Conservation (phyloP, 1,140 invertebrate species). For the Bombus superbus region DNA sequence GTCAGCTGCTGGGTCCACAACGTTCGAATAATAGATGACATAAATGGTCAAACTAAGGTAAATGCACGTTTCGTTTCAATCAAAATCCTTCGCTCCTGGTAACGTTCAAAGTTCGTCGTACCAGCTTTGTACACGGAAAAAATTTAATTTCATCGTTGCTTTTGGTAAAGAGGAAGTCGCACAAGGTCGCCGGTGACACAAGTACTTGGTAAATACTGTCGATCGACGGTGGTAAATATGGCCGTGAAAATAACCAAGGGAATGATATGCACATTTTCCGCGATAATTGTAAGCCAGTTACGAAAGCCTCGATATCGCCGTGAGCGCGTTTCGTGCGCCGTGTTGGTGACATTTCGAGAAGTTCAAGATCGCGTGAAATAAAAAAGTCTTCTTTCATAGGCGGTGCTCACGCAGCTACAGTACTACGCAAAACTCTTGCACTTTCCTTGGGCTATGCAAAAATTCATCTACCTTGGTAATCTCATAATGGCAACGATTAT, state of each 20-base stretch:
- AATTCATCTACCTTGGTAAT: too few relatives aligned
- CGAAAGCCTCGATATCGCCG: not conserved
- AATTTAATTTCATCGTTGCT: not conserved
- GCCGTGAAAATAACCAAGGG: not conserved
- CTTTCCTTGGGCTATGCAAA: not conserved
- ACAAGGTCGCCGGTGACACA: not conserved
- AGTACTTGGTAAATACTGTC: not conserved
- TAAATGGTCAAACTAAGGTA: too few relatives aligned
- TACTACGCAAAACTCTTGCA: not conserved
- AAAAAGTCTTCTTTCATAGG: not conserved
- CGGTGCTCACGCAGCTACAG: too few relatives aligned
- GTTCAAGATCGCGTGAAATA: constrained; percentile 14
- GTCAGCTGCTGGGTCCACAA: too few relatives aligned
- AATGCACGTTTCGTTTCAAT: too few relatives aligned
- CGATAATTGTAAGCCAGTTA: not conserved
- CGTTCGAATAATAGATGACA: too few relatives aligned
- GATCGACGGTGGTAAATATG: not conserved
- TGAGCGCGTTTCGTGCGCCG: not conserved
- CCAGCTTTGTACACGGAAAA: not conserved
- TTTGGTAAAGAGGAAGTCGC: not conserved
- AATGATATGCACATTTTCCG: constrained; percentile 1
- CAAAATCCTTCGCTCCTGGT: too few relatives aligned
- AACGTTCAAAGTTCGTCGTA: not conserved
- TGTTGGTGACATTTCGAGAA: constrained; percentile 30
- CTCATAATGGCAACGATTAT: too few relatives aligned